Evolutionary conservation across 2,888 invertebrate genomes (phyloP).

Genomic region (Apotomis betuletana): DNA sequence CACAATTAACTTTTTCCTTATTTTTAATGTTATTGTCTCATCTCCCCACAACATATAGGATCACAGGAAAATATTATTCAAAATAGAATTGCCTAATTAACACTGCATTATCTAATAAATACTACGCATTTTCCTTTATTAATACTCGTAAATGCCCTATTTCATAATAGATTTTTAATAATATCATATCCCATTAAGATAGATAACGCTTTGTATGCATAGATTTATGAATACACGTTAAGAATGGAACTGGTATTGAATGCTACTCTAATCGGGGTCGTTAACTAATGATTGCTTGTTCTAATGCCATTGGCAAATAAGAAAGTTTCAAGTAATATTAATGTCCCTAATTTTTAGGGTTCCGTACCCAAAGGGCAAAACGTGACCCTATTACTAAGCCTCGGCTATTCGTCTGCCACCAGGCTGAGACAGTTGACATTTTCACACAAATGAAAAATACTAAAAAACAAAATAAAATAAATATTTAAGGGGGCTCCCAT

Average conservation of each 20-base stretch:
- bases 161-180: slow-evolving; percentile 49
- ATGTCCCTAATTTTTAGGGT: too few relatives aligned
- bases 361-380: too few relatives aligned
- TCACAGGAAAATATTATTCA: too few relatives aligned
- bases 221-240: slow-evolving; percentile 6
- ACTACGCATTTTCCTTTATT: slow-evolving; percentile 16
- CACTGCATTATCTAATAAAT: slow-evolving; percentile 10
- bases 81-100: background rate
- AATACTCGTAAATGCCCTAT: slow-evolving; percentile 48
- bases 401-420: too few relatives aligned
- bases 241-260: slow-evolving; percentile 1
- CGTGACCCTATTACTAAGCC: too few relatives aligned
- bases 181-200: slow-evolving; percentile 45
- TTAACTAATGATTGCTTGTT: slow-evolving; percentile 9
- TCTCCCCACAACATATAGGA: too few relatives aligned
- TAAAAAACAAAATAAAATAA: too few relatives aligned
- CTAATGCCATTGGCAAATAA: background rate
- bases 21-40: too few relatives aligned
- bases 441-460: too few relatives aligned
- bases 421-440: too few relatives aligned
- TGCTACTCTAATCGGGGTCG: slow-evolving; percentile 3
- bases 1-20: too few relatives aligned
- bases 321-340: background rate
- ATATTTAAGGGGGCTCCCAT: too few relatives aligned
- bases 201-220: slow-evolving; percentile 38